Percentiles rank a stretch among this genome's conserved stretches.
Evolutionary conservation across 1,140 invertebrate species (phyloP).

Genomic region (Drosophila nikananu): DNA sequence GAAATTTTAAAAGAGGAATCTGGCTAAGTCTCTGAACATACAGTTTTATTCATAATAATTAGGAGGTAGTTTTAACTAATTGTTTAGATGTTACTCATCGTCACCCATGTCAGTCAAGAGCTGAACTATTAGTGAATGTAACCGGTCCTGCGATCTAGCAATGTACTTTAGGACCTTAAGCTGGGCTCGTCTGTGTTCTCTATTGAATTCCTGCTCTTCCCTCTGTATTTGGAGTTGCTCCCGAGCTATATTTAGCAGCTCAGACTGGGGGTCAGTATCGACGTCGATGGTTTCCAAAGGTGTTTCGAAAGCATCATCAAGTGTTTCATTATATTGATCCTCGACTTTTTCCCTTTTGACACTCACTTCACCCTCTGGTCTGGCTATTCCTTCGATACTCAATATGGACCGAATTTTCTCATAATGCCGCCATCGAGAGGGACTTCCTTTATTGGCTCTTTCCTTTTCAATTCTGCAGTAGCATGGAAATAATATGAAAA

Average conservation of each 20-base stretch:
- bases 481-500: neutral
- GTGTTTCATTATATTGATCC: neutral
- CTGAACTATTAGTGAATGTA: neutral
- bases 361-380: neutral
- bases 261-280: neutral
- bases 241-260: neutral
- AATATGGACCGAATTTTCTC: neutral
- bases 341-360: neutral
- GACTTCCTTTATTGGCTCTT: neutral
- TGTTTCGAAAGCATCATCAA: neutral
- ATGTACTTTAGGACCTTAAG: neutral
- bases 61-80: neutral
- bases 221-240: conserved; percentile 5
- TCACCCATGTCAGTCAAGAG: neutral
- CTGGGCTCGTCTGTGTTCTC: neutral
- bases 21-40: neutral
- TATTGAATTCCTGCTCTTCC: neutral
- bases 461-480: neutral
- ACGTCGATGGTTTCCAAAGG: neutral
- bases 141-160: neutral
- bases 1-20: neutral
- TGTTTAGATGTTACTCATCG: neutral
- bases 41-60: neutral
- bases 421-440: conserved; percentile 1
- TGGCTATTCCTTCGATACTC: too few species aligned